Evolutionary conservation across 2,888 invertebrate genomes (phyloP), one percentile per base, ranked within the genome.

Genomic region (Cryptocephalus moraei): DNA sequence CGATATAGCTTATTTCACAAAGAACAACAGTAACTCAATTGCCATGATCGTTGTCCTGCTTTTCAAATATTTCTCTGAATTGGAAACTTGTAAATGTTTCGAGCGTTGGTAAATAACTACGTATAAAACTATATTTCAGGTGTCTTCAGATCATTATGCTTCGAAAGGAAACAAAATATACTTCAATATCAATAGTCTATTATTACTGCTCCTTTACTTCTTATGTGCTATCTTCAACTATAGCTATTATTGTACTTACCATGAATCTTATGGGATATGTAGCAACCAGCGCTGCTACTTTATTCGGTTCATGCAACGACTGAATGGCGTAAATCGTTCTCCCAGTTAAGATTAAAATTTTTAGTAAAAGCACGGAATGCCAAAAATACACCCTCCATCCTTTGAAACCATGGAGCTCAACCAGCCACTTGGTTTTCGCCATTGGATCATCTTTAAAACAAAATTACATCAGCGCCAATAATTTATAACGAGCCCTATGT

Each of bases 401-500:
- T 2, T 48, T 36, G 33, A 46, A 48, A 9, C 49, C 45, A 36
- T 50, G 50, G n/a, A 50, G 11, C 9, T 34, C 9, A 1, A 48
- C 6, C 32, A 41, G 45, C 22, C 40, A 44, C 32, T 45, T 52
- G 9, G 51, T 9, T 8, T 14, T 43, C 33, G 32, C 8, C n/a
- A 54, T 11, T 4, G 52, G 54, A 34, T 54, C 54, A n/a, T 43
- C 54, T 54, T 31, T 45, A 50, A 53, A 14, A 32, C 12, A 22
- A 39, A 12, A 22, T 22, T 22, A 22, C 3, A 22, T 22, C 22
- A 22, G 22, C 22, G 6, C 22, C 22, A 22, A 22, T 6, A 22
- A 22, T 22, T 6, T 22, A n/a, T 22, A 22, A 22, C 22, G 6
- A 6, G n/a, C n/a, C n/a, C n/a, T n/a, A n/a, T n/a, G n/a, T n/a